Base-by-base conservation (phyloP, 2,888 invertebrate genomes). In the Pomacea canaliculata region DNA sequence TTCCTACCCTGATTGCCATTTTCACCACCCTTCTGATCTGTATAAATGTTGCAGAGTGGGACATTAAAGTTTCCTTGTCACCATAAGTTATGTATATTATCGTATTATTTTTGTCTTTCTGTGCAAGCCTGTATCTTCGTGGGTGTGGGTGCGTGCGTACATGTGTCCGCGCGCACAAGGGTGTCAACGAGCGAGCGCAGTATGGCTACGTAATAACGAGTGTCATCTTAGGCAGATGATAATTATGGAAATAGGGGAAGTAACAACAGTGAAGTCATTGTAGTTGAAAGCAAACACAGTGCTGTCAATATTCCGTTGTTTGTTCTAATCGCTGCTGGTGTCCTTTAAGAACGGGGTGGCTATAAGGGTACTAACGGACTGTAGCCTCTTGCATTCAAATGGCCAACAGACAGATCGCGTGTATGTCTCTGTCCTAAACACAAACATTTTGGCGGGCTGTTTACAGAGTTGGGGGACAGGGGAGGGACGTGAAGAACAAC, bases 61-160 rank as follows among this genome's bases (percentile, higher is more conserved):
- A 65, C 19, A 19, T 27, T 65, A 65, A 65, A 65, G 9, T 65
- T 37, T 27, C 23, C 65, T n/a, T n/a, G 19, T n/a, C 37, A 37
- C 27, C 0, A 3, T 65, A 23, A 13, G 5, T 23, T 37, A 37
- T 37, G 18, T n/a, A 8, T n/a, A n/a, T 65, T 23, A 37, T 65
- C 23, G 16, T 37, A 19, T 65, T 19, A 8, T 65, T 19, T 65
- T 65, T 16, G 8, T 12, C 23, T 23, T 23, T 65, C 37, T 37
- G 37, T 65, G 65, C 37, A 37, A 19, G 19, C 37, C n/a, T 16
- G 65, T 65, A 23, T 23, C 37, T 10, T 46, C 37, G 37, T 46
- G 68, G 46, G 68, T 68, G 68, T 68, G 68, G 16, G 37, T 68
- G 49, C 23, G n/a, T n/a, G n/a, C n/a, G n/a, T 68, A 46, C 46